Evolutionary conservation across 2,113 vertebrate species (phyloP).

Genomic region (Perca flavescens): DNA sequence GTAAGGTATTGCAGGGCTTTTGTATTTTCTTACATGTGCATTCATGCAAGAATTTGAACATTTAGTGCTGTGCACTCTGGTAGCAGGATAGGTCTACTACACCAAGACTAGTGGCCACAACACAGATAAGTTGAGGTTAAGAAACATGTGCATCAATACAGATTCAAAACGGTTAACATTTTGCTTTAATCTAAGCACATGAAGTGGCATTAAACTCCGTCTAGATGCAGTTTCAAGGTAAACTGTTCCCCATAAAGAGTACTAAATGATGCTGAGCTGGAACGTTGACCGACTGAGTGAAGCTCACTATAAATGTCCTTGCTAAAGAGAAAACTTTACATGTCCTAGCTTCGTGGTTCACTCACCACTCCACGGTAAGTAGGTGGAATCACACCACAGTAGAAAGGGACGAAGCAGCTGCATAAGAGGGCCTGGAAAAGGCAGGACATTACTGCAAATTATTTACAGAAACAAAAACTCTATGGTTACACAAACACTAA

Average conservation of each 20-base stretch:
- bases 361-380: constrained; percentile 93
- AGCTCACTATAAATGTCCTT: background rate
- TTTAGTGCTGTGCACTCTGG: background rate
- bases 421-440: constrained; percentile 88
- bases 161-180: background rate
- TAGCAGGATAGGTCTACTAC: too few relatives aligned
- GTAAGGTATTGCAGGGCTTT: too few relatives aligned
- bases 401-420: constrained; percentile 90
- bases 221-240: background rate
- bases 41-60: background rate
- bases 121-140: background rate
- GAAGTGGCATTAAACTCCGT: background rate
- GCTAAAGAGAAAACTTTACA: background rate
- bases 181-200: background rate
- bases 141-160: background rate
- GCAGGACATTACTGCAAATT: background rate
- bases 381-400: constrained; percentile 90
- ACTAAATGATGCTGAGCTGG: background rate
- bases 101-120: background rate
- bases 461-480: background rate
- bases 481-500: background rate
- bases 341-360: constrained; percentile 32
- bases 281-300: background rate
- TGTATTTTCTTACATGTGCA: background rate
- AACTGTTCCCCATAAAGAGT: too few relatives aligned